These are phyloP conservation scores for Paraplagusia blochii DNA, from an alignment of 2,113 vertebrate species.

Conservation along the genomic window DNA sequence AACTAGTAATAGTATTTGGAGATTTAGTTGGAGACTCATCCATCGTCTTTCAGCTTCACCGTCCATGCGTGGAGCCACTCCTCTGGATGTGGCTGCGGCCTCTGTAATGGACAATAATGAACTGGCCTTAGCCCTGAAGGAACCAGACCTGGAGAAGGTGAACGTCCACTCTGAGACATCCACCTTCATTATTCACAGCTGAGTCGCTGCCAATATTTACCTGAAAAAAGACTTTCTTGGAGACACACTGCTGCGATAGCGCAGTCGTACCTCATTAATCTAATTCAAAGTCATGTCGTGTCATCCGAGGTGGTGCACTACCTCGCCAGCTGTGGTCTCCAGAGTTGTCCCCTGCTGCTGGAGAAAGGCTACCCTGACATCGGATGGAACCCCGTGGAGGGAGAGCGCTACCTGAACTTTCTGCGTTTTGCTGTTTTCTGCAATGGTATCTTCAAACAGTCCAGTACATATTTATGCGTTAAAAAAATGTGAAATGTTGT, in stretches of 20 bases:
- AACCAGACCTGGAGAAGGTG: conserved; percentile 89
- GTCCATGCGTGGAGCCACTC: conserved; percentile 94
- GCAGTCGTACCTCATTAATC: neutral
- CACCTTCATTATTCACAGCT: neutral
- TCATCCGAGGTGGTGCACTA: conserved; percentile 86
- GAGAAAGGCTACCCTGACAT: conserved; percentile 90
- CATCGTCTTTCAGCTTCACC: conserved; percentile 81
- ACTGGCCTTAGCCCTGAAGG: conserved; percentile 86
- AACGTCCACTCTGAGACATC: neutral
- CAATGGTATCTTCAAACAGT: conserved; percentile 78
- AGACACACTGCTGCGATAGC: too few species aligned
- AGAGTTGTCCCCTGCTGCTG: conserved; percentile 87
- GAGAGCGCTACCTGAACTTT: conserved; percentile 92
- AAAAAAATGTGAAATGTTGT: too few species aligned
- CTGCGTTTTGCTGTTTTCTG: conserved; percentile 95
- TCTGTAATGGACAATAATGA: conserved; percentile 98
- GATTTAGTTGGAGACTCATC: neutral
- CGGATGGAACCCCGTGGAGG: conserved; percentile 96
- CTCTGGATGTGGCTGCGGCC: conserved; percentile 92
- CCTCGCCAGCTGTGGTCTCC: conserved; percentile 88
- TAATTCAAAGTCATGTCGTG: neutral
- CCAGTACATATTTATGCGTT: too few species aligned
- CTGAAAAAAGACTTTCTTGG: neutral
- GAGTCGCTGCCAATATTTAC: neutral
- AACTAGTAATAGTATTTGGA: too few species aligned